Percentiles rank a stretch among this genome's conserved stretches.
phyloP scores from a whole-genome alignment of 2,797 vertebrate species.

The Echeneis naucrates region DNA sequence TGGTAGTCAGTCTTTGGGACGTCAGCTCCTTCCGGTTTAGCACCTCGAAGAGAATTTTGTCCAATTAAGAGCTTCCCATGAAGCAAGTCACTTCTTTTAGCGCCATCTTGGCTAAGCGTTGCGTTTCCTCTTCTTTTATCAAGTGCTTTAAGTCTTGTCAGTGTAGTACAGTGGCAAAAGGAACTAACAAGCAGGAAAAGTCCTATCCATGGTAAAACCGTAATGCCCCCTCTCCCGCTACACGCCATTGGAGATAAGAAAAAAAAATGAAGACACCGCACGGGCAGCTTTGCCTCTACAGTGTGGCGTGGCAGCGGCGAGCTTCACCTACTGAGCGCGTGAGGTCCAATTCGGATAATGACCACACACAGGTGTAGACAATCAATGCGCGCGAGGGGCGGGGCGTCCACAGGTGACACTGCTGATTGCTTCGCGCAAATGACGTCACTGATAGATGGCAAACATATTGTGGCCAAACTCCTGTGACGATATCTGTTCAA shows the following conservation, averaged over 20 bases:
- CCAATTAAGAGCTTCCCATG: slow-evolving; percentile 75
- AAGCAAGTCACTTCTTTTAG: not conserved
- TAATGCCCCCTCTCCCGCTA: slow-evolving; percentile 4
- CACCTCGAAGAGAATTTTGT: slow-evolving; percentile 5
- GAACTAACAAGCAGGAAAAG: slow-evolving; percentile 55
- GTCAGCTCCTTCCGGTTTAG: slow-evolving; percentile 5
- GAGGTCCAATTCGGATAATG: too few species aligned
- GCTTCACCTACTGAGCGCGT: not conserved
- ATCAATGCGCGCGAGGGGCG: slow-evolving; percentile 26
- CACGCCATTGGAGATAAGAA: slow-evolving; percentile 68
- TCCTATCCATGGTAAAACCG: slow-evolving; percentile 45
- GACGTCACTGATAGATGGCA: not conserved
- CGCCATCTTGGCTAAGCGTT: not conserved
- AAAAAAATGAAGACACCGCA: slow-evolving; percentile 19
- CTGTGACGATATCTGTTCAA: not conserved
- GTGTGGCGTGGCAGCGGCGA: slow-evolving; percentile 9
- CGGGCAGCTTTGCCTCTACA: slow-evolving; percentile 21
- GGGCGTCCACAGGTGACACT: not conserved
- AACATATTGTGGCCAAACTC: not conserved
- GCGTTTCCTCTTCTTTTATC: slow-evolving; percentile 17
- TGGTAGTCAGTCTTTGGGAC: slow-evolving; percentile 65
- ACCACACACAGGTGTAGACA: slow-evolving; percentile 54
- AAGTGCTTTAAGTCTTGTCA: slow-evolving; percentile 18
- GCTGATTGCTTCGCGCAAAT: not conserved
- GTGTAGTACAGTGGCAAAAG: slow-evolving; percentile 50